Evolutionary conservation across 2,113 vertebrate species (phyloP).

Genomic region (Alligator mississippiensis): DNA sequence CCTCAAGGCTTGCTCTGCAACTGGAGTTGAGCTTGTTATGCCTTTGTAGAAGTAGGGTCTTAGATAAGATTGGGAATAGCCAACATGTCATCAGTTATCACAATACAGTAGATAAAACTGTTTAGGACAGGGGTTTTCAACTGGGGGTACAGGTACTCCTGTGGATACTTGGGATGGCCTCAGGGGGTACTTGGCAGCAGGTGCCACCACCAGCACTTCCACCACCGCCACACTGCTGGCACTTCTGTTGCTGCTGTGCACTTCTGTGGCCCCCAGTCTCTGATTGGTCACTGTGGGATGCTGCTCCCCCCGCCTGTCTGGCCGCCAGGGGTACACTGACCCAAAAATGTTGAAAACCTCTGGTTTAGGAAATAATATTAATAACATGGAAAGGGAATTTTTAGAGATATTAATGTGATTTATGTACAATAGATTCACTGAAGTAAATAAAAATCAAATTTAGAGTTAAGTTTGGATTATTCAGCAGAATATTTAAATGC

Average conservation of each 20-base stretch:
- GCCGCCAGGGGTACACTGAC: no score
- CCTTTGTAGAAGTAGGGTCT: fast-evolving
- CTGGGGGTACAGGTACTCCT: no score
- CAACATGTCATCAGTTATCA: not conserved
- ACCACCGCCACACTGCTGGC: no score
- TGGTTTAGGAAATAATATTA: not conserved
- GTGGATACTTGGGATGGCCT: no score
- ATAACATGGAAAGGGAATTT: not conserved
- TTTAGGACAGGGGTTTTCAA: not conserved
- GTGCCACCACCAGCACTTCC: no score
- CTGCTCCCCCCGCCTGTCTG: no score
- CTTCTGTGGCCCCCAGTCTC: no score
- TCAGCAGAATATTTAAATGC: not conserved
- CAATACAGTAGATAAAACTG: not conserved
- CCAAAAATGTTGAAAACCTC: no score
- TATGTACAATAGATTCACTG: slow-evolving; percentile 6
- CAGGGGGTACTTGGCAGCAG: no score
- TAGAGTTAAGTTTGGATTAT: not conserved
- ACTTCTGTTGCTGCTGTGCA: no score
- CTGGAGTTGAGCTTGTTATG: not conserved
- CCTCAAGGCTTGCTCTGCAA: not conserved
- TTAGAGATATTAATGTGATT: not conserved
- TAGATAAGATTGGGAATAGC: not conserved
- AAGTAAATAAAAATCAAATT: not conserved
- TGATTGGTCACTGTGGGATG: no score